Conservation (phyloP, 2,797 vertebrate species). For the Acanthis flammea region DNA sequence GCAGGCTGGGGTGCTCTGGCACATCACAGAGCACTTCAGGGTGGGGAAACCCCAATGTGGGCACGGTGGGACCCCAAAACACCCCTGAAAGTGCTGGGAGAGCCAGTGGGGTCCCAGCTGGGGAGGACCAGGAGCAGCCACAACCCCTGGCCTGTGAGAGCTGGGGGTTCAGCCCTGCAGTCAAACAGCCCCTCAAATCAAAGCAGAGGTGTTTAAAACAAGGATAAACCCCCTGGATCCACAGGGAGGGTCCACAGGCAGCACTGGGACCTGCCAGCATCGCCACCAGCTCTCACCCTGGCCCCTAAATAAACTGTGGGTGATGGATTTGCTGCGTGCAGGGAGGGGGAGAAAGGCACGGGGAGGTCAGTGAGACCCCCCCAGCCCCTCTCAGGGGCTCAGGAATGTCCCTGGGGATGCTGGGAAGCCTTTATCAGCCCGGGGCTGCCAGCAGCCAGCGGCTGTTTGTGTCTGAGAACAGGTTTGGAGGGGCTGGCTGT, state of each 20-base stretch:
- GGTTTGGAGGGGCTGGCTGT: constrained; percentile 65
- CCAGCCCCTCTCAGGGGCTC: not conserved
- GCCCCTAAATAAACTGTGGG: not conserved
- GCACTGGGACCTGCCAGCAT: accelerated
- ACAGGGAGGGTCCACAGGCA: not conserved
- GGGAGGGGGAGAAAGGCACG: not conserved
- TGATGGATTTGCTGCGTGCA: constrained; percentile 5
- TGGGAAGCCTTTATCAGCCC: constrained; percentile 66
- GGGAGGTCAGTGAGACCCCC: not conserved
- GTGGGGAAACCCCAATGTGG: accelerated
- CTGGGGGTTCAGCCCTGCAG: not conserved
- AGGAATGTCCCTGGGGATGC: constrained; percentile 56
- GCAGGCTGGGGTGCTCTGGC: not conserved
- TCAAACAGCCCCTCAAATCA: accelerated
- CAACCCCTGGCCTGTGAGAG: accelerated
- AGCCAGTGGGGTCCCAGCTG: not conserved
- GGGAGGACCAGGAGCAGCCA: not conserved
- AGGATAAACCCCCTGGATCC: not conserved
- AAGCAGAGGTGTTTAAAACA: not conserved
- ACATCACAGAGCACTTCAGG: accelerated
- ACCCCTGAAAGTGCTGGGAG: accelerated
- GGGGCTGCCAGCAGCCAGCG: constrained; percentile 40
- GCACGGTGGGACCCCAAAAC: not conserved
- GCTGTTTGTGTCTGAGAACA: constrained; percentile 53
- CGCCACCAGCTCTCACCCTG: not conserved